Percentiles rank a stretch among this genome's conserved stretches.
Conservation (phyloP, 2,113 vertebrate genomes). For the Regulus satrapa region DNA sequence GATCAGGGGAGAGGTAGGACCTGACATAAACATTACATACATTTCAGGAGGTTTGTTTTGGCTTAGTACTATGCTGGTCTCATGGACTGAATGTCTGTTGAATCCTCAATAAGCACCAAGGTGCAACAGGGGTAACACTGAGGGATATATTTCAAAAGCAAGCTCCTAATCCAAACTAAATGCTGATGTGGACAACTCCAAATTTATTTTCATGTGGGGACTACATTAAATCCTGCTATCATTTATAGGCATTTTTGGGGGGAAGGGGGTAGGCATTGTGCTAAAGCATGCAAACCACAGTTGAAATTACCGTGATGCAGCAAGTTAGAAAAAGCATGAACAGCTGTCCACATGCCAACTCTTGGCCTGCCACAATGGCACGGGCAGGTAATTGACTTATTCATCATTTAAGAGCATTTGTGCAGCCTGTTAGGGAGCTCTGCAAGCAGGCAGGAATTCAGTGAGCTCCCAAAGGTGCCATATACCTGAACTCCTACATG, state of each 20-base stretch:
- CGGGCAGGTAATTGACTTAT: neutral
- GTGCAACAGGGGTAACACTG: neutral
- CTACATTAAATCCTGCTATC: neutral
- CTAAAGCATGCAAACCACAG: neutral
- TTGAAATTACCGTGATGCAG: neutral
- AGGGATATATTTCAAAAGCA: conserved; percentile 24
- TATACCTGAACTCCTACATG: neutral
- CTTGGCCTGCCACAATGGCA: neutral
- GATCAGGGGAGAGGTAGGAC: neutral
- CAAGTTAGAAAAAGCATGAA: neutral
- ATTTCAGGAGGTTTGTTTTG: conserved; percentile 41
- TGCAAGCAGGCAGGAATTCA: conserved; percentile 8
- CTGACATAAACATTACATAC: conserved; percentile 15
- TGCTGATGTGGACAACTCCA: neutral
- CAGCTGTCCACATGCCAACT: neutral
- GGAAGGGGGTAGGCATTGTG: neutral
- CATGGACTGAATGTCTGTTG: neutral
- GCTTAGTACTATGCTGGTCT: neutral
- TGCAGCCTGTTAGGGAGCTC: neutral
- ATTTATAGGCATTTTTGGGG: neutral
- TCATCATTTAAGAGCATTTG: neutral
- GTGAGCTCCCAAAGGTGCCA: neutral
- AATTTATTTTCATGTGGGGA: conserved; percentile 19
- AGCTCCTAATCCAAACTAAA: conserved; percentile 13
- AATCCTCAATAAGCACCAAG: conserved; percentile 22